A percentile compares a stretch with the other conserved stretches of the same genome.
These are phyloP conservation scores for Zenarchopterus dispar DNA, from an alignment of 2,797 vertebrate species.

Conservation along the genomic window DNA sequence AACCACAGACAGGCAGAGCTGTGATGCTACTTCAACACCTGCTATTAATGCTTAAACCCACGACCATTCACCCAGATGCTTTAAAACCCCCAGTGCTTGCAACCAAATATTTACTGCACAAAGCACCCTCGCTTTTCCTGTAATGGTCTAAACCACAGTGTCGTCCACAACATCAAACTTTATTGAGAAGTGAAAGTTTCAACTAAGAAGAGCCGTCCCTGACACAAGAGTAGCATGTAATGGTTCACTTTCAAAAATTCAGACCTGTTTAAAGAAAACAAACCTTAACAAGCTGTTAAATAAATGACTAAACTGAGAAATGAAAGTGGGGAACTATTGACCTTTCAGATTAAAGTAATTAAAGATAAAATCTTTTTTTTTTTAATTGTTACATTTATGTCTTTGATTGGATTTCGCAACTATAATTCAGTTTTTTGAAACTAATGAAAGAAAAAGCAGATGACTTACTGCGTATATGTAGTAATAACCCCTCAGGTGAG, in stretches of 20 bases:
- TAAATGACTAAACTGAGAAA: neutral
- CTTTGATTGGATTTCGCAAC: neutral
- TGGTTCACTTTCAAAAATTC: neutral
- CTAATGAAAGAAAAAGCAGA: neutral
- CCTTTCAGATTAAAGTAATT: too few species aligned
- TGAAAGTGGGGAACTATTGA: neutral
- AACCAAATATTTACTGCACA: too few species aligned
- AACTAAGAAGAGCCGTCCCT: neutral
- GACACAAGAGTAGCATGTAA: neutral
- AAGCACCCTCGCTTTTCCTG: too few species aligned
- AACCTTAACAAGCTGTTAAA: neutral
- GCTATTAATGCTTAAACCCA: too few species aligned
- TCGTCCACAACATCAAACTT: neutral
- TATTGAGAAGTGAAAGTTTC: neutral
- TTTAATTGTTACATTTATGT: too few species aligned
- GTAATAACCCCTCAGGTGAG: slow-evolving; percentile 73
- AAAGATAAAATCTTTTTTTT: too few species aligned
- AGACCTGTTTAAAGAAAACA: neutral
- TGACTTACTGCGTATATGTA: slow-evolving; percentile 78
- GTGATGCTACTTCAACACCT: too few species aligned
- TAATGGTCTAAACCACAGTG: neutral
- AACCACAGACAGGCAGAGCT: too few species aligned
- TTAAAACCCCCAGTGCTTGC: too few species aligned
- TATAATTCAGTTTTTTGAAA: neutral
- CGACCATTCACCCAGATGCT: too few species aligned